phyloP scores from a whole-genome alignment of 2,888 invertebrate species.

The Acanthosoma haemorrhoidale region DNA sequence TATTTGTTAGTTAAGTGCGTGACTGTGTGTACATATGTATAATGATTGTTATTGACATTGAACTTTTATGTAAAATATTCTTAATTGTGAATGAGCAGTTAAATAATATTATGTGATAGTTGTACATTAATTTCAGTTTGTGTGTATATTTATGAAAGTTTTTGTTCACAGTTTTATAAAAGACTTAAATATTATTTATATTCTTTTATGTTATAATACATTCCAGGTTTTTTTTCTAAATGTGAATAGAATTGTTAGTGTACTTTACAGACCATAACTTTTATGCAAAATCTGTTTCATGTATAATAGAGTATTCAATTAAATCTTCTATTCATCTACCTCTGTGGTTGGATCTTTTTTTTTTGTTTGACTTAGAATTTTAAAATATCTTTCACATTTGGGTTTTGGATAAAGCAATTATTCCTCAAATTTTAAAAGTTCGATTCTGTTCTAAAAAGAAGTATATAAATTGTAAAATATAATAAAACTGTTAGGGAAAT shows the following conservation, averaged over 20 bases:
- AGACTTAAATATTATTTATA: conserved; percentile 23
- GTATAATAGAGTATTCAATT: background rate
- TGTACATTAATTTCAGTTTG: conserved; percentile 2
- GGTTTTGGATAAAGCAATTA: no score
- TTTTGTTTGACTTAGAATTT: no score
- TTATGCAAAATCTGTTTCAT: conserved; percentile 2
- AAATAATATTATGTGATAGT: conserved; percentile 13
- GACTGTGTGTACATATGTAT: background rate
- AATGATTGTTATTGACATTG: background rate
- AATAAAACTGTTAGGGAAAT: background rate
- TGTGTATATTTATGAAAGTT: conserved; percentile 19
- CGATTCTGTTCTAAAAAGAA: no score
- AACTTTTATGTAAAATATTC: background rate
- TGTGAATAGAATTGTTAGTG: conserved; percentile 1
- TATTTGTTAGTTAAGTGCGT: background rate
- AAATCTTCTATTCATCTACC: background rate
- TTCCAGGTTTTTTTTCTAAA: conserved; percentile 18
- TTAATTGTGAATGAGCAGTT: background rate
- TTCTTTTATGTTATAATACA: conserved; percentile 21
- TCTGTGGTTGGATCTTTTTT: background rate
- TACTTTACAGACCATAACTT: conserved; percentile 1
- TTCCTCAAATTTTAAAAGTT: no score
- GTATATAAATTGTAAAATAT: conserved; percentile 3
- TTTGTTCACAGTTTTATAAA: conserved; percentile 25
- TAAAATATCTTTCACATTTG: no score